Percentiles rank a stretch among this genome's conserved stretches.
Evolutionary conservation across 2,888 invertebrate genomes (phyloP).

Genomic region (Netelia melanura): DNA sequence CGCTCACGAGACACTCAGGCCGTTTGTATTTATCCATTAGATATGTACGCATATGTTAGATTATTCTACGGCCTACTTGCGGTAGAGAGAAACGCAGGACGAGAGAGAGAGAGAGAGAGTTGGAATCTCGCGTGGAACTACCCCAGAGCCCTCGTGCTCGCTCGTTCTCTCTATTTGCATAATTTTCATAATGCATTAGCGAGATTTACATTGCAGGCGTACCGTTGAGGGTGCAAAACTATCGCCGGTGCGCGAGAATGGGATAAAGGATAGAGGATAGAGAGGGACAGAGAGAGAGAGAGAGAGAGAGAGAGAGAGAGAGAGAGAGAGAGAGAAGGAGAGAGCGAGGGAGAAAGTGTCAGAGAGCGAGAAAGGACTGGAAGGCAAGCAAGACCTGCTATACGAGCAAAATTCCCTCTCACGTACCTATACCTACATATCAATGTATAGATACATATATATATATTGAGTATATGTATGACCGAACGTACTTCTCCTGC

Average conservation of each 20-base stretch:
- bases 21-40: slow-evolving; percentile 60
- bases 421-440: slow-evolving; percentile 33
- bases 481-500: slow-evolving; percentile 34
- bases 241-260: slow-evolving; percentile 55
- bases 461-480: not conserved
- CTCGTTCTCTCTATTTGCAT: slow-evolving; percentile 75
- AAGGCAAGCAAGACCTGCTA: slow-evolving; percentile 46
- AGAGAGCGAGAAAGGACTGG: slow-evolving; percentile 42
- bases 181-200: slow-evolving; percentile 80
- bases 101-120: slow-evolving; percentile 35
- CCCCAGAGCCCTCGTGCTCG: slow-evolving; percentile 45
- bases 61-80: slow-evolving; percentile 61
- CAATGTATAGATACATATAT: not conserved
- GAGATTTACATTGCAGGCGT: slow-evolving; percentile 75
- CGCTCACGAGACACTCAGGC: slow-evolving; percentile 4
- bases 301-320: slow-evolving; percentile 52
- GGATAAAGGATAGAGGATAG: slow-evolving; percentile 41
- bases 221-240: slow-evolving; percentile 63
- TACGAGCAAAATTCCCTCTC: slow-evolving; percentile 50
- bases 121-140: slow-evolving; percentile 58
- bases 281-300: slow-evolving; percentile 52
- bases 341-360: slow-evolving; percentile 45
- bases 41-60: slow-evolving; percentile 61
- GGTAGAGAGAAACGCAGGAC: slow-evolving; percentile 1
- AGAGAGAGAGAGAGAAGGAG: slow-evolving; percentile 49